Evolutionary conservation across 2,113 vertebrate genomes (phyloP), one percentile per base, ranked within the genome.

Genomic region (Gasterosteus aculeatus): DNA sequence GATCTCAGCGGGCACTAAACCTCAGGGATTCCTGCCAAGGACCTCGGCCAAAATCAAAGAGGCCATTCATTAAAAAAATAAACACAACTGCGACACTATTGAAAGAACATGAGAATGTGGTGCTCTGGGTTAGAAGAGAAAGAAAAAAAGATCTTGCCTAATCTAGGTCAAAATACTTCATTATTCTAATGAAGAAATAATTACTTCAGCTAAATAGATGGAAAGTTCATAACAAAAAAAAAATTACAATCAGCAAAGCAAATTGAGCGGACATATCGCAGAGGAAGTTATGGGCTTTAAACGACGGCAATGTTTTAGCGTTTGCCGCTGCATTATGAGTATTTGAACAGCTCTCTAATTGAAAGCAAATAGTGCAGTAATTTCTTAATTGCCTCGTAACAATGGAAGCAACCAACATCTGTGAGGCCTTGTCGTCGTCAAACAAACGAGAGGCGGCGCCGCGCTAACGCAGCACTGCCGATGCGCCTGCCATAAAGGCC

Each of bases 1-100:
- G 82, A 88, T 78, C 85, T 69, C 87, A 89, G 83, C 88, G 64
- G 82, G 86, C 61, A 39, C 67, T 82, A 78, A 88, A 88, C 72
- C 80, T 84, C 78, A 33, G 51, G 63, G 80, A 82, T 78, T 75
- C 75, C 74, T 84, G 74, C 83, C 88, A 85, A 83, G 47, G 71
- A 72, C 75, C 67, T 15, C 0, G 46, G 70, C 75, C 80, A 84
- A 82, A 85, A 85, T 76, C 49, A 66, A 73, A 84, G 75, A 83
- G 78, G 73, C 64, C 66, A 31, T 70, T 87, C 80, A 83, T 82
- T 89, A 70, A 82, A 41, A 84, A 80, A 46, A 81, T 66, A 82
- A 82, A 63, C 73, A 86, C 39, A 79, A 69, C 39, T 62, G 56
- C 75, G 68, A 83, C 33, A 51, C 59, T 44, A 56, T 57, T 75